A percentile compares a stretch with the other conserved stretches of the same genome.
These are phyloP conservation scores for Aegotheles bennettii DNA, from an alignment of 2,113 vertebrate species.

Conservation along the genomic window DNA sequence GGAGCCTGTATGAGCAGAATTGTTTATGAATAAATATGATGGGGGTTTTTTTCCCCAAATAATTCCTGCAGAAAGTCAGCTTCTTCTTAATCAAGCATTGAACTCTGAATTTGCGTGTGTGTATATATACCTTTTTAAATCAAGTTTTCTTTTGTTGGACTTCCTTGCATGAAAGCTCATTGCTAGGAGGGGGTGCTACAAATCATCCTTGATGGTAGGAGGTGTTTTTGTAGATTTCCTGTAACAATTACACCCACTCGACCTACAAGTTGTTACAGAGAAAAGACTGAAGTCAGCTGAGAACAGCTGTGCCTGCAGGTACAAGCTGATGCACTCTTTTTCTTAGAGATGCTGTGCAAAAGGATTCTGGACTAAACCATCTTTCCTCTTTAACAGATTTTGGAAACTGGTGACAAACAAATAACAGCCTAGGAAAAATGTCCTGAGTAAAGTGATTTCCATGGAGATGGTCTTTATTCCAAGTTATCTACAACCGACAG, in stretches of 20 bases:
- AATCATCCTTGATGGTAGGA: neutral
- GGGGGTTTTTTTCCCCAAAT: accelerated
- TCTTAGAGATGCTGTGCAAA: neutral
- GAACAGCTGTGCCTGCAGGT: neutral
- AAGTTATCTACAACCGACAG: accelerated
- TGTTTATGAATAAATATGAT: neutral
- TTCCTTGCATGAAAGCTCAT: neutral
- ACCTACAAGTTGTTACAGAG: neutral
- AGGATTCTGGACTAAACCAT: neutral
- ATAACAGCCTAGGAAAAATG: neutral
- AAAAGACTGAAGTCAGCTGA: neutral
- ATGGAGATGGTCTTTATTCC: neutral
- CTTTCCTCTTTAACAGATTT: neutral
- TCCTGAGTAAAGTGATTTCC: neutral
- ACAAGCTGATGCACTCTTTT: neutral
- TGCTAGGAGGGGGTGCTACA: neutral
- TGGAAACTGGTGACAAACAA: neutral
- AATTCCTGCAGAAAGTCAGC: neutral
- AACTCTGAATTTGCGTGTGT: neutral
- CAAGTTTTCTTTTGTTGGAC: neutral
- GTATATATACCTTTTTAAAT: neutral
- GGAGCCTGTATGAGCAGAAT: neutral
- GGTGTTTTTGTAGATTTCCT: neutral
- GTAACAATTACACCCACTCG: neutral
- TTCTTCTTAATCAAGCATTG: neutral